Evolutionary conservation across 2,797 vertebrate genomes (phyloP).

Genomic region (Crax fasciolata): DNA sequence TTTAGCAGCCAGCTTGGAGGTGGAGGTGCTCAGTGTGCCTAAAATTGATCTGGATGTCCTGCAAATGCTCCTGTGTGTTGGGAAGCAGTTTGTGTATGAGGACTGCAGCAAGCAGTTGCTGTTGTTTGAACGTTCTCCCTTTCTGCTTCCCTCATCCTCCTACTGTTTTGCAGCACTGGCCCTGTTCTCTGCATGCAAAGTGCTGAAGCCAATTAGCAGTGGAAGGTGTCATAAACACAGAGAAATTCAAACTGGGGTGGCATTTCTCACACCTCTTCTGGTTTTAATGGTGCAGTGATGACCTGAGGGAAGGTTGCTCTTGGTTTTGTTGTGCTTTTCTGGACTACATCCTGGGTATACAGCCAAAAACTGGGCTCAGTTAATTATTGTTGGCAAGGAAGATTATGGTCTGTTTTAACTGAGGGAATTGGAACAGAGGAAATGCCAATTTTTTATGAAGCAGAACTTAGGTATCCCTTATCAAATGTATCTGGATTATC

Average conservation of each 20-base stretch:
- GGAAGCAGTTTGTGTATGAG: background rate
- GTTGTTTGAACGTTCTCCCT: background rate
- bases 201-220: background rate
- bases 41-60: background rate
- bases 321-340: background rate
- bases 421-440: background rate
- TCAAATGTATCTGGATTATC: background rate
- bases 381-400: background rate
- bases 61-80: no score
- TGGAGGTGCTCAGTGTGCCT: background rate
- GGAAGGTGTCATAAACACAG: background rate
- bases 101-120: background rate
- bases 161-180: background rate
- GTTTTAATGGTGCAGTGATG: background rate
- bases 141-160: background rate
- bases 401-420: background rate
- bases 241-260: background rate
- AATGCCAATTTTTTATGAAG: background rate
- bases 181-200: rapidly evolving
- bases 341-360: background rate
- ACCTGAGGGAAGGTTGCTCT: background rate
- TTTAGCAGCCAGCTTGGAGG: background rate
- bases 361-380: background rate
- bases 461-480: background rate
- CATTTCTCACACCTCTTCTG: background rate